Percentiles rank a stretch among this genome's conserved stretches.
Evolutionary conservation across 2,797 vertebrate genomes (phyloP).

Genomic region (Bothrops alternatus): DNA sequence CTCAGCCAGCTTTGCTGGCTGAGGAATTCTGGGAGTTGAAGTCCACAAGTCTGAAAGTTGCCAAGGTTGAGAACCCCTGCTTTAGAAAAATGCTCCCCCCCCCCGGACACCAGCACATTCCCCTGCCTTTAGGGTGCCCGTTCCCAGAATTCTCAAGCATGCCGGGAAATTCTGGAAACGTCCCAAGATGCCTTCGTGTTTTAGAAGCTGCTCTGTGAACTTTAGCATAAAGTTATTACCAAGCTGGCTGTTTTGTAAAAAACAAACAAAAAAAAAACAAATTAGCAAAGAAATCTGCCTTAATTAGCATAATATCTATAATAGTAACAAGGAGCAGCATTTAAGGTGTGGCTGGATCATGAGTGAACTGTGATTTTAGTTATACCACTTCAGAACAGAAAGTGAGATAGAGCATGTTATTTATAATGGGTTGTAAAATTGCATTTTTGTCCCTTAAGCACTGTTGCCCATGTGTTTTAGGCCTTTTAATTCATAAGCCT

Average conservation of each 20-base stretch:
- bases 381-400: neutral
- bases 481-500: neutral
- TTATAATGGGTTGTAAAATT: neutral
- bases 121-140: neutral
- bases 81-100: neutral
- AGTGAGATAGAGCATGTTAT: neutral
- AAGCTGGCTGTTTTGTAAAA: neutral
- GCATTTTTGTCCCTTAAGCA: neutral
- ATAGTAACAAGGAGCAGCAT: neutral
- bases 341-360: neutral
- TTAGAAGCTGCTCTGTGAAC: neutral
- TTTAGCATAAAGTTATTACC: neutral
- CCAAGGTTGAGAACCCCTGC: no score
- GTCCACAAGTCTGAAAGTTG: no score
- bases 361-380: neutral
- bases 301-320: fast-evolving
- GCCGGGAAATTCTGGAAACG: neutral
- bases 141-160: neutral
- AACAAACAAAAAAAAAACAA: fast-evolving
- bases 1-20: no score
- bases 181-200: neutral
- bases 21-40: no score
- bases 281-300: neutral
- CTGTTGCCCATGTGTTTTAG: neutral
- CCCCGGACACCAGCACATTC: neutral